phyloP scores from a whole-genome alignment of 2,888 invertebrate genomes.

The Drosophila prolongata region DNA sequence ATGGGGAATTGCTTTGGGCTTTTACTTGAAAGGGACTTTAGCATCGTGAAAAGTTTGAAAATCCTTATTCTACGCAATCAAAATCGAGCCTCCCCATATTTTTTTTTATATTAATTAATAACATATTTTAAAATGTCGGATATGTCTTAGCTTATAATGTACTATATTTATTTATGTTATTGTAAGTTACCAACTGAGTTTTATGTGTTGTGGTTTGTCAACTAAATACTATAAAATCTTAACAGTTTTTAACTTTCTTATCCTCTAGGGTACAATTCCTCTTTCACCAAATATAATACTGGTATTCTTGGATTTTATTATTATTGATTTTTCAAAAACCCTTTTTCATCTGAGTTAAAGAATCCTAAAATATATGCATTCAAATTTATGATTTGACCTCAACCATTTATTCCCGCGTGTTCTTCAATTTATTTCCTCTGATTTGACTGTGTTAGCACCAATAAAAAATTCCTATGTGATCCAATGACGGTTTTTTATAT shows the following conservation, averaged over 20 bases:
- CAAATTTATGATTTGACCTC: background rate
- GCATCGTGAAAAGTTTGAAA: background rate
- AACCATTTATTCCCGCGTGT: conserved; percentile 10
- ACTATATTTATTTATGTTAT: no score
- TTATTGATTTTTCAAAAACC: background rate
- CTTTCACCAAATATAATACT: no score
- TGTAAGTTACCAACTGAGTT: no score
- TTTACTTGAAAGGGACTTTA: background rate
- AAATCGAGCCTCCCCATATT: no score
- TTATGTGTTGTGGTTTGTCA: no score
- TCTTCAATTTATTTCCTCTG: conserved; percentile 19
- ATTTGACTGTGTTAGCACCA: conserved; percentile 27
- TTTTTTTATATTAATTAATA: no score
- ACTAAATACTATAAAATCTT: no score
- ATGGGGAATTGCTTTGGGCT: conserved; percentile 6
- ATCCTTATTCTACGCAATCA: background rate
- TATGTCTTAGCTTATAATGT: no score
- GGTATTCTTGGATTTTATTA: background rate
- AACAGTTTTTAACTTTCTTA: no score
- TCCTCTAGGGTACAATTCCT: no score
- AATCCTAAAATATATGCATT: background rate
- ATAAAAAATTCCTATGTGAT: conserved; percentile 37
- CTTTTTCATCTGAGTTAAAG: background rate
- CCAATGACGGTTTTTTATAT: conserved; percentile 8
- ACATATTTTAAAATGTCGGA: no score